Evolutionary conservation across 2,888 invertebrate species (phyloP), one percentile per base, ranked within the genome.

Genomic region (Cerceris rybyensis): DNA sequence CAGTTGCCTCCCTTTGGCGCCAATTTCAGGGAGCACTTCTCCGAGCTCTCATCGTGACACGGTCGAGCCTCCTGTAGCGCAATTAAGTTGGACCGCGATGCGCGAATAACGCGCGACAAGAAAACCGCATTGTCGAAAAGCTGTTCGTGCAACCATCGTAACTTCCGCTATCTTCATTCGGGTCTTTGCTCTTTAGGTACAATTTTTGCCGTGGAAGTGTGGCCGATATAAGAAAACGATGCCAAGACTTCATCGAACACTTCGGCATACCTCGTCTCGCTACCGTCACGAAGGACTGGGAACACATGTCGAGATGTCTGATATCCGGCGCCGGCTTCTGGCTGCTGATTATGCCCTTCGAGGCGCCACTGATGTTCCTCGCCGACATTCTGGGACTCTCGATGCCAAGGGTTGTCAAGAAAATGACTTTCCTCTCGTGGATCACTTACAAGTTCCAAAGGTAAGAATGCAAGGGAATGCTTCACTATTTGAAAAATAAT

Each of bases 181-280:
- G n/a, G n/a, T 46, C 17, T 28, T 28, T 54, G 43, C 17, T 41
- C 16, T 49, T 64, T 72, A 39, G 70, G 86, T 93, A 87, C 75
- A 93, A 93, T 79, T 91, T 93, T 57, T 93, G 93, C 70, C 83
- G 85, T 2, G 93, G 92, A 1, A 87, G 85, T 17, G 75, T 93
- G 58, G 81, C 87, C 0, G 91, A 92, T 7, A 85, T 93, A 4
- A 87, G 83, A 50, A 69, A 87, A 68, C 88, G 92, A 17, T 84
- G 87, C 6, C 60, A 75, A 0, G 89, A 91, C 14, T 79, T 91
- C 16, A 63, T 92, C 5, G 84, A 92, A 2, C 63, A 83, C 8
- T 89, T 90, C 86, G 85, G 91, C 0, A 91, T 90, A 58, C 92
- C 93, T 4, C 91, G 89, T 75, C 85, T 93, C 7, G 78, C 88